A percentile compares a stretch with the other conserved stretches of the same genome.
phyloP scores from a whole-genome alignment of 2,888 invertebrate genomes.

The Microchrysa polita region DNA sequence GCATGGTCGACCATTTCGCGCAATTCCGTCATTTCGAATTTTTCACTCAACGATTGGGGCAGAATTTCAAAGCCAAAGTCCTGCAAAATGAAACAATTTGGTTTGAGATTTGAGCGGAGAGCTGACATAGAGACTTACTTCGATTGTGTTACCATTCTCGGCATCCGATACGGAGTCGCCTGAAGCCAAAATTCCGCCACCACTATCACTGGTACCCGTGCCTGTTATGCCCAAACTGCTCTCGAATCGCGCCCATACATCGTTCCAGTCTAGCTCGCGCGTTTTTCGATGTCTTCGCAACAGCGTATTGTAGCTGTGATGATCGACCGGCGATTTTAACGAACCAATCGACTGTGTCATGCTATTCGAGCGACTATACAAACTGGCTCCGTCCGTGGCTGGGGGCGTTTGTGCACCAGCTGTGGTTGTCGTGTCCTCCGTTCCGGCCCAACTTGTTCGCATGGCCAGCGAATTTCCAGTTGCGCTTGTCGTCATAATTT shows the following conservation, averaged over 20 bases:
- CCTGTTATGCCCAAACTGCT: conserved; percentile 50
- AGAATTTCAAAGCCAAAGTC: conserved; percentile 71
- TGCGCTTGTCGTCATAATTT: not conserved
- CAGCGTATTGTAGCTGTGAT: conserved; percentile 61
- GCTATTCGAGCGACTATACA: conserved; percentile 58
- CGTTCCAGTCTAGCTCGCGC: conserved; percentile 64
- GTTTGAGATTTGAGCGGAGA: not conserved
- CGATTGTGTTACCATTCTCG: not conserved
- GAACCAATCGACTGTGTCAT: conserved; percentile 56
- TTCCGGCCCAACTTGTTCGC: not conserved
- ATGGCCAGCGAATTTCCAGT: conserved; percentile 36
- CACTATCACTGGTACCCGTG: not conserved
- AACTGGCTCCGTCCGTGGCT: not conserved
- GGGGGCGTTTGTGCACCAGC: not conserved
- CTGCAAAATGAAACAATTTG: conserved; percentile 48
- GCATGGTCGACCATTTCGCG: conserved; percentile 73
- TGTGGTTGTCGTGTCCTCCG: not conserved
- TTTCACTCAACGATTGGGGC: conserved; percentile 66
- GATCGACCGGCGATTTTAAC: conserved; percentile 58
- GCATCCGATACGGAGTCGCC: not conserved
- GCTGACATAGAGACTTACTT: not conserved
- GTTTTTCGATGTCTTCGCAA: conserved; percentile 60
- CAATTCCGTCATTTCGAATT: conserved; percentile 68
- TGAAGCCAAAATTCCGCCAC: not conserved
- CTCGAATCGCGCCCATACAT: conserved; percentile 68